Base-by-base conservation (phyloP, 2,888 invertebrate genomes). In the Trachelus tabidus region DNA sequence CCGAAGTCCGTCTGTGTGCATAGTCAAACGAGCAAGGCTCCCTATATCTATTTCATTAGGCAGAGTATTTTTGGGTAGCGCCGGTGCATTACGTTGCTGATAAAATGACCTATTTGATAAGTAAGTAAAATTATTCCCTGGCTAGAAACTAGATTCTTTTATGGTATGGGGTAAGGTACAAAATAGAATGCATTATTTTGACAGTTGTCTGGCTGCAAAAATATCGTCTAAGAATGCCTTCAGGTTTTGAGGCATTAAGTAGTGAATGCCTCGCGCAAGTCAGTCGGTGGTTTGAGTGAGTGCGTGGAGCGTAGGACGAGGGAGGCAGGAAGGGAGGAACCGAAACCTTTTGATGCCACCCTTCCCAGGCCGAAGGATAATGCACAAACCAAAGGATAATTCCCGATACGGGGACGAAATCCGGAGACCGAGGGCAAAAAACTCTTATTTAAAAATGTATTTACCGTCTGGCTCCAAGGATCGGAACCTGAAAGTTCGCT, bases 401-500 rank as follows among this genome's bases (percentile, higher is more conserved):
- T 91, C 90, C 85, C 90, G 89, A 91, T 91, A 90, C 89, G 89
- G 86, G 89, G 87, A 90, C 89, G 86, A 88, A 90, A 90, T 89
- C 88, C 88, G 85, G 86, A 85, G 85, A 86, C 82, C 81, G 84
- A 79, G 84, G 83, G 85, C 85, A 89, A 89, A 89, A 90, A 89
- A 89, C 90, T 90, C 90, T 90, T 90, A 91, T 91, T 91, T 91
- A 90, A 91, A 91, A 91, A 91, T 91, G 88, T 91, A 91, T 90
- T 90, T 90, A 89, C 89, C 87, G 88, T 89, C 88, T 89, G 88
- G 86, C 87, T 85, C 85, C 69, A 79, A 77, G 80, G 75, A 74
- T 76, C 69, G 80, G 73, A 75, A 71, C 83, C 77, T 56, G 78
- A 77, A 81, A 80, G 79, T 82, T 84, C 75, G 81, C 71, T 77